Conservation (phyloP, 2,888 invertebrate genomes). For the Quadroppia sp. region DNA sequence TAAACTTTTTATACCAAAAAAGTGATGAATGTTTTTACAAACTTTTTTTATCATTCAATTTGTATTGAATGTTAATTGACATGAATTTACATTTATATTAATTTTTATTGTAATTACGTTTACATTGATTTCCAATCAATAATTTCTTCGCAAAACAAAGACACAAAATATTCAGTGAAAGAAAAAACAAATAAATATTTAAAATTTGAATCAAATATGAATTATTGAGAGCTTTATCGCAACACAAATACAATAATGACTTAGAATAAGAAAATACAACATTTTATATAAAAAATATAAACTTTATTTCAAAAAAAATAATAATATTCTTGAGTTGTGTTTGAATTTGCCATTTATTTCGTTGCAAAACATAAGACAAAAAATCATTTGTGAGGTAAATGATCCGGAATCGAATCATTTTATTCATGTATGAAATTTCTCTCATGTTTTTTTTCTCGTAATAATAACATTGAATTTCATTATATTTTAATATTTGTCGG, state of each 20-base stretch:
- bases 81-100: too few species aligned
- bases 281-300: too few species aligned
- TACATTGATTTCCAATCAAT: background rate
- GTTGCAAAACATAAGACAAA: background rate
- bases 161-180: background rate
- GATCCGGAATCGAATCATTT: background rate
- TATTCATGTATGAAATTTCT: constrained; percentile 12
- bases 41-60: too few species aligned
- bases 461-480: background rate
- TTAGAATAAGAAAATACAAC: too few species aligned
- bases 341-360: background rate
- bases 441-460: background rate
- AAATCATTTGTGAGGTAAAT: background rate
- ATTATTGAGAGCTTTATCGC: too few species aligned
- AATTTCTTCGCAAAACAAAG: background rate
- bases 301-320: too few species aligned
- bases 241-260: too few species aligned
- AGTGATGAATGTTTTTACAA: background rate
- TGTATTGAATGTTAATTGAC: too few species aligned
- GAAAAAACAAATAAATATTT: background rate
- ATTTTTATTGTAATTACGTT: too few species aligned
- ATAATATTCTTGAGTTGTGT: background rate
- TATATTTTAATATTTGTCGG: background rate
- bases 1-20: background rate
- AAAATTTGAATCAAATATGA: background rate